Conservation (phyloP, 2,113 vertebrate species). For the Zootoca vivipara region DNA sequence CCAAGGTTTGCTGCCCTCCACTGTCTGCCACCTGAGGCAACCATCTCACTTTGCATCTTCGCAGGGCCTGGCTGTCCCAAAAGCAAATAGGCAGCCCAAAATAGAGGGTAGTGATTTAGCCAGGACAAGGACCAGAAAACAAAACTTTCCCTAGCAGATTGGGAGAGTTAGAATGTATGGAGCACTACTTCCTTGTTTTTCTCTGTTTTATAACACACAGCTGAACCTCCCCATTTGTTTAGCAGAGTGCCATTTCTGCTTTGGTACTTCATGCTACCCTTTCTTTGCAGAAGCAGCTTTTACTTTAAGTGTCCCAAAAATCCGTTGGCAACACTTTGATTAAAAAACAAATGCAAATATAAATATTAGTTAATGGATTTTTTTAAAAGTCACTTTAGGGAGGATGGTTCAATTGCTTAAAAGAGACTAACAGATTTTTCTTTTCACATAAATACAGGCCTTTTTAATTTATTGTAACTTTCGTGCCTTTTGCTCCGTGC, state of each 20-base stretch:
- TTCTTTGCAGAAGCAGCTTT: background rate
- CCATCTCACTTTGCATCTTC: background rate
- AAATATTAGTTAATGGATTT: background rate
- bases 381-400: background rate
- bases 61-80: no score
- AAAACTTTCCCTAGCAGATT: background rate
- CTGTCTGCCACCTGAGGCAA: background rate
- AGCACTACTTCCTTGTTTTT: background rate
- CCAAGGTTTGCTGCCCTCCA: no score
- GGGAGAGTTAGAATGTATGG: background rate
- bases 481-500: background rate
- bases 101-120: background rate
- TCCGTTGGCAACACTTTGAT: background rate
- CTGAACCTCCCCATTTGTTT: background rate
- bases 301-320: background rate
- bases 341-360: background rate
- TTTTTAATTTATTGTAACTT: background rate
- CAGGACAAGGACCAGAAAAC: background rate
- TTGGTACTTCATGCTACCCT: background rate
- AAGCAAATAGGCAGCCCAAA: background rate
- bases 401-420: conserved; percentile 25
- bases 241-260: background rate
- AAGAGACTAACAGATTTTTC: conserved; percentile 7
- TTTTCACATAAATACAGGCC: background rate
- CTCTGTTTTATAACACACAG: background rate